phyloP scores from a whole-genome alignment of 2,888 invertebrate species.

The Acleris holmiana region DNA sequence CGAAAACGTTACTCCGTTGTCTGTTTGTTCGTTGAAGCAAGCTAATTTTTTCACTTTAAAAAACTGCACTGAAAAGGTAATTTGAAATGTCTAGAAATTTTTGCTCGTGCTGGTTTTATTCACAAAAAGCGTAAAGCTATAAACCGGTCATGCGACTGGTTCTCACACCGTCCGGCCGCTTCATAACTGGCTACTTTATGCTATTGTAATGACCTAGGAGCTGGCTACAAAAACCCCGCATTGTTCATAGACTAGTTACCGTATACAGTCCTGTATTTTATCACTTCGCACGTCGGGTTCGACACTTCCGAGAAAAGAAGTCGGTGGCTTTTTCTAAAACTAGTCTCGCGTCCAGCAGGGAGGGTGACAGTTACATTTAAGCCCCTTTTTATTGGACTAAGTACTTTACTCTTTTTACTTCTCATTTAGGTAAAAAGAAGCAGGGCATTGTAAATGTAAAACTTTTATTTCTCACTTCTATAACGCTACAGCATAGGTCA shows the following conservation, averaged over 20 bases:
- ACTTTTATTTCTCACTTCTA: too few relatives aligned
- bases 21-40: neutral
- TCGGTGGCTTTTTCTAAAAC: conserved; percentile 36
- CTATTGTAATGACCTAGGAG: conserved; percentile 81
- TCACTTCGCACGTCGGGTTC: conserved; percentile 63
- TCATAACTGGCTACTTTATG: conserved; percentile 81
- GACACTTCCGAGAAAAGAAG: conserved; percentile 63
- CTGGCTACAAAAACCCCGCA: conserved; percentile 74
- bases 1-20: conserved; percentile 10
- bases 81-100: conserved; percentile 28
- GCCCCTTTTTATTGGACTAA: conserved; percentile 22
- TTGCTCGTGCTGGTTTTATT: conserved; percentile 53
- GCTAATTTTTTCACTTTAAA: neutral
- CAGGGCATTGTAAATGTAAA: too few relatives aligned
- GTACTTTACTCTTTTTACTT: conserved; percentile 5
- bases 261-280: conserved; percentile 64
- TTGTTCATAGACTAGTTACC: conserved; percentile 74
- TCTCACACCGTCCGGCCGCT: conserved; percentile 66
- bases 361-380: conserved; percentile 31
- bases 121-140: conserved; percentile 69
- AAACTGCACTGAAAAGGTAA: conserved; percentile 1
- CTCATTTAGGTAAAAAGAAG: conserved; percentile 20
- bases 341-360: conserved; percentile 24
- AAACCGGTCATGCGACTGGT: conserved; percentile 71
- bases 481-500: too few relatives aligned